Evolutionary conservation across 2,113 vertebrate species (phyloP).

Genomic region (Taurulus bubalis): DNA sequence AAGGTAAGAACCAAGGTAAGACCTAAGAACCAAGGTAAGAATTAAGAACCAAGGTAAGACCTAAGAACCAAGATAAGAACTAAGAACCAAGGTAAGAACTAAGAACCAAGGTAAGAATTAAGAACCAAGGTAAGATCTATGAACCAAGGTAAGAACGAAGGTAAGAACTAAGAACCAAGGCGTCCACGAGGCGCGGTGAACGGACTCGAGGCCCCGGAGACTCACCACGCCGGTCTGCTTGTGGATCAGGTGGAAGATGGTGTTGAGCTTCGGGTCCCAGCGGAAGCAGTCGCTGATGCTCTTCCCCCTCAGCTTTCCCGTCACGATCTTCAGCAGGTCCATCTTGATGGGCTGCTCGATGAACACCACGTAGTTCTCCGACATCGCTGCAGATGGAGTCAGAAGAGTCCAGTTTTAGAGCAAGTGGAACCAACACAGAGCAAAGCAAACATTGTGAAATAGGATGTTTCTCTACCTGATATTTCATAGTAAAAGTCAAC

Average conservation of each 20-base stretch:
- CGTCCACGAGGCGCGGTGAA: too few species aligned
- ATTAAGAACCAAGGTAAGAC: too few species aligned
- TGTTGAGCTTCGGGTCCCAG: constrained; percentile 89
- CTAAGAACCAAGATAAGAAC: too few species aligned
- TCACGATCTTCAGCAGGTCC: constrained; percentile 86
- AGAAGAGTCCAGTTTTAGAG: not conserved
- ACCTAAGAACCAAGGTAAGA: too few species aligned
- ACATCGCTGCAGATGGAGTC: constrained; percentile 85
- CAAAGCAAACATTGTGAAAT: not conserved
- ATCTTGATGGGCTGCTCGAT: constrained; percentile 91
- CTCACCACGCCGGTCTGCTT: constrained; percentile 89
- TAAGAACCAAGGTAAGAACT: too few species aligned
- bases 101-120: too few species aligned
- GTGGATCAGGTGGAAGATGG: constrained; percentile 88
- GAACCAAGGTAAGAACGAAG: too few species aligned
- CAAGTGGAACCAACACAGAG: not conserved
- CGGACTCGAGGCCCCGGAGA: too few species aligned
- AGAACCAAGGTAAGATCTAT: too few species aligned
- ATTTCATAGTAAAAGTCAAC: not conserved
- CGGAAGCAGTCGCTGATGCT: constrained; percentile 81
- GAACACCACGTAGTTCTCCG: constrained; percentile 91
- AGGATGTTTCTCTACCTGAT: not conserved
- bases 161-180: too few species aligned
- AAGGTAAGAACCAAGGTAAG: too few species aligned
- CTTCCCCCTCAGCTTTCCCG: constrained; percentile 83